These are phyloP conservation scores for Choristoneura rosaceana DNA, from an alignment of 2,888 invertebrate species.

Conservation along the genomic window DNA sequence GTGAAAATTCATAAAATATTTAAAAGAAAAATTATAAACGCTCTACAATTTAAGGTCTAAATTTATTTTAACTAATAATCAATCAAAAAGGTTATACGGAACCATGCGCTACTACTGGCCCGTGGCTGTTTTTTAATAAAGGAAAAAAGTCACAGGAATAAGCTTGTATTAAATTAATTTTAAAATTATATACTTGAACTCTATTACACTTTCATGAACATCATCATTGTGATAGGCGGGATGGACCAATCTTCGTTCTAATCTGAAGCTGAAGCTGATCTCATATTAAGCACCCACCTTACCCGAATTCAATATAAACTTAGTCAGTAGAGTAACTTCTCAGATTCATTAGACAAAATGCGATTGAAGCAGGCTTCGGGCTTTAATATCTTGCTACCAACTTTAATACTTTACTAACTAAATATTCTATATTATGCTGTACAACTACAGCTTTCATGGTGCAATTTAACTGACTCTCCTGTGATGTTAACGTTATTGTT, in stretches of 20 bases:
- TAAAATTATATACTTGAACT: neutral
- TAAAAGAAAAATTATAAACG: too few species aligned
- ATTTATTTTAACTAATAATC: too few species aligned
- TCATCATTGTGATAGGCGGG: neutral
- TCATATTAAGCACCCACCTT: conserved; percentile 12
- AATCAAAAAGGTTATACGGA: too few species aligned
- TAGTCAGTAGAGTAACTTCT: conserved; percentile 26
- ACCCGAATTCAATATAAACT: conserved; percentile 37
- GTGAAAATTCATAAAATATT: too few species aligned
- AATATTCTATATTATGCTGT: neutral
- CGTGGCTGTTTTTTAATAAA: too few species aligned
- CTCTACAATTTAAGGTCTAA: too few species aligned
- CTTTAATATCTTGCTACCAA: conserved; percentile 15
- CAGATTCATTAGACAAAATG: conserved; percentile 34
- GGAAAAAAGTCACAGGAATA: too few species aligned
- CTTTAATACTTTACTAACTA: conserved; percentile 7
- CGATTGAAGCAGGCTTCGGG: conserved; percentile 25
- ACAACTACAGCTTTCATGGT: neutral
- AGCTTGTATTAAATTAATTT: neutral
- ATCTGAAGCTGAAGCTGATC: conserved; percentile 8
- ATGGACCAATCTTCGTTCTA: conserved; percentile 15
- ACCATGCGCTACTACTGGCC: too few species aligned
- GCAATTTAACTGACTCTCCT: neutral
- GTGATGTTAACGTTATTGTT: neutral
- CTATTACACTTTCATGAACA: neutral